Evolutionary conservation across 2,113 vertebrate genomes (phyloP), one percentile per base, ranked within the genome.

Genomic region (Choloepus hoffmanni): DNA sequence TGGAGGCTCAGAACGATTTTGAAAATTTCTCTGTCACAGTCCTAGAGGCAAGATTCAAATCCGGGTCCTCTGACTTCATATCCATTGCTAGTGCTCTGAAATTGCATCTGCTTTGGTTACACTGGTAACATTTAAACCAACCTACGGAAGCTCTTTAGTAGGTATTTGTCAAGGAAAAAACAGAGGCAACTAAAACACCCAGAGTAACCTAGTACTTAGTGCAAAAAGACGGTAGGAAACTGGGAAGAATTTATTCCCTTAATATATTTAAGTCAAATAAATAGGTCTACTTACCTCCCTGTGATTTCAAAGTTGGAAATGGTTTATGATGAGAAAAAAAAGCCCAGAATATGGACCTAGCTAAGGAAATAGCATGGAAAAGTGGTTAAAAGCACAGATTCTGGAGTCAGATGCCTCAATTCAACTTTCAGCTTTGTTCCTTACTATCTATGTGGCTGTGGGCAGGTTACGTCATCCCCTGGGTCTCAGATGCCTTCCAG

Each of bases 31-130:
- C 36, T 30, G 23, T 89, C 65, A 73, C 6, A 36, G 12, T 24
- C 6, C 14, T 81, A 55, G 68, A 24, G 43, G 63, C 10, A 14
- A 24, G 48, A 82, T 88, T 40, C 68, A 68, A 85, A 43, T 16
- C 8, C 36, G 74, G 53, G 26, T 89, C 10, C 68, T 88, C 73
- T 10, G n/a, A 40, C 40, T n/a, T 73, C 72, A 65, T 62, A 43
- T 30, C 14, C 15, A 50, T 43, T 43, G 26, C 19, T 36, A 58
- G 8, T 10, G 18, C 33, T 50, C n/a, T 5, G 18, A 23, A 74
- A 24, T 1, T 26, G 3, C 24, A n/a, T 1, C 16, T 23, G 0
- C 91, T 45, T 60, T 3, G 12, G 7, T 13, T 1, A 45, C 19
- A 28, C 0, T n/a, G 14, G 36, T 79, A 14, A n/a, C 72, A 45